Percentiles rank a stretch among this genome's conserved stretches.
Conservation (phyloP, 2,113 vertebrate genomes). For the Rhabdomys dilectus region DNA sequence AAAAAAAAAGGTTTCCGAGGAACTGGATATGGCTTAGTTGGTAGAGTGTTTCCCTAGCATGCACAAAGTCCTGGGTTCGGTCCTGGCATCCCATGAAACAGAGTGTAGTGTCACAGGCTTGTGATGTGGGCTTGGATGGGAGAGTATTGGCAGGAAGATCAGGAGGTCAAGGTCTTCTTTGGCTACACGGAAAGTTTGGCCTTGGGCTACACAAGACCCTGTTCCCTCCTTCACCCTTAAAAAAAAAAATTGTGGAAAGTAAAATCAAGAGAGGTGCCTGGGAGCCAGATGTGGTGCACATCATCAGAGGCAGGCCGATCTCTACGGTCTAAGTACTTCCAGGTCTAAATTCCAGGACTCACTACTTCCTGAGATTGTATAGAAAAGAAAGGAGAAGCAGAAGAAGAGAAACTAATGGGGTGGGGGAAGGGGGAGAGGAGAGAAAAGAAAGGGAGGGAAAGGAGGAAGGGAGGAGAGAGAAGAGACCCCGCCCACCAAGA, state of each 20-base stretch:
- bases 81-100: not conserved
- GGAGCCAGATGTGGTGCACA: not conserved
- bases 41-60: not conserved
- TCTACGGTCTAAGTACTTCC: not conserved
- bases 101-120: not conserved
- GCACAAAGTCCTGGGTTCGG: not conserved
- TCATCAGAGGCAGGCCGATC: not conserved
- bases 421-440: not conserved
- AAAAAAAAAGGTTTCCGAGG: not conserved
- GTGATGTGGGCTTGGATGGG: not conserved
- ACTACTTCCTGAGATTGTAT: not conserved
- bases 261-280: not conserved
- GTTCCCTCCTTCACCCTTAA: not conserved
- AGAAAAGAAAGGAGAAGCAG: not conserved
- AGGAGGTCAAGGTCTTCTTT: not conserved
- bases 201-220: not conserved
- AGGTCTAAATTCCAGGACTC: not conserved
- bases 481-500: not conserved
- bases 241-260: not conserved
- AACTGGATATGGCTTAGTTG: not conserved
- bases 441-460: too few species aligned
- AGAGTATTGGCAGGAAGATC: not conserved
- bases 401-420: not conserved
- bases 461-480: not conserved
- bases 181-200: not conserved